These are phyloP conservation scores for Semnornis frantzii DNA, from an alignment of 2,113 vertebrate genomes.

Conservation along the genomic window DNA sequence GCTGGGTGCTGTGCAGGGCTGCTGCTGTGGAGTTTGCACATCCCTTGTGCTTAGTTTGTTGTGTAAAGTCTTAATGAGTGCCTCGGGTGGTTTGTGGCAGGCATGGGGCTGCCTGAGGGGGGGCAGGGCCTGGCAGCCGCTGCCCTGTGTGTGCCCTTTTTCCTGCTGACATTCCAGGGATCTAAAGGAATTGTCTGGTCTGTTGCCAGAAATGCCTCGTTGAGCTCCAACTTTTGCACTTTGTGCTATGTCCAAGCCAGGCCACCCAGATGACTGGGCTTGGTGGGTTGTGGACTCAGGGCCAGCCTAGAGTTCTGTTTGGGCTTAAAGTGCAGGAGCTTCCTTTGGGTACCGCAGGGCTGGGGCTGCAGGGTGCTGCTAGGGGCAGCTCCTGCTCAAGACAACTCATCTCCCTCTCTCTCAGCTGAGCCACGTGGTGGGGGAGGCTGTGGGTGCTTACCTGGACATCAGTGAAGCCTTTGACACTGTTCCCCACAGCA, in stretches of 20 bases:
- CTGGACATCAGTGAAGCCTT: no score
- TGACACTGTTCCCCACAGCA: no score
- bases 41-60: background rate
- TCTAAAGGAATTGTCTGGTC: background rate
- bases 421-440: no score
- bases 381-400: background rate
- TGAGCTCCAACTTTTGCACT: background rate
- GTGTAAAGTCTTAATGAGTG: fast-evolving
- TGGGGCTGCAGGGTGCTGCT: background rate
- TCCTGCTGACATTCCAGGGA: background rate
- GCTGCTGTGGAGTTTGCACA: background rate
- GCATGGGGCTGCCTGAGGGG: fast-evolving
- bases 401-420: no score
- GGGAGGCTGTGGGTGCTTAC: no score
- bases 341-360: background rate
- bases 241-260: background rate
- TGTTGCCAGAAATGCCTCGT: background rate
- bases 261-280: fast-evolving
- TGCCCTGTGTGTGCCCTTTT: background rate
- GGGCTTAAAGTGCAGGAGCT: background rate
- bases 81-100: background rate
- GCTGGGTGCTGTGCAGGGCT: background rate
- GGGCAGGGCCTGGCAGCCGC: background rate
- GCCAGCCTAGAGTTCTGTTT: background rate
- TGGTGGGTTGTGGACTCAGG: background rate